Base-by-base conservation (phyloP, 2,113 vertebrate species). In the Australoheros scitulus region DNA sequence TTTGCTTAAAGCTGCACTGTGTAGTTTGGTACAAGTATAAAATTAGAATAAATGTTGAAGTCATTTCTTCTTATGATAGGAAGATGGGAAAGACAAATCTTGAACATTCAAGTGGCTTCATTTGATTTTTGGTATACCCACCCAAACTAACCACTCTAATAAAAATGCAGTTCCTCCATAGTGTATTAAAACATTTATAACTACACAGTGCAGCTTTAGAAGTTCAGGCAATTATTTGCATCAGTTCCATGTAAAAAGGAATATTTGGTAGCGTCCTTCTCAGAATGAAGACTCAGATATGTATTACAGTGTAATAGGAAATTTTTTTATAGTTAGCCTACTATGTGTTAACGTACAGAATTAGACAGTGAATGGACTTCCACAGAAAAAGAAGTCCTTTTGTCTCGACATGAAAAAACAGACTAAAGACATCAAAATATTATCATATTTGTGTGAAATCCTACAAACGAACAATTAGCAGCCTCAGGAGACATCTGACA, bases 401-500 rank as follows among this genome's bases (percentile, higher is more conserved):
- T 15, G 41, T 76, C 34, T 34, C 5, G 36, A 89, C 87, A 20
- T 38, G 22, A 41, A 29, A 58, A 61, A 65, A 24, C 10, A 10
- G 14, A 82, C 34, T 52, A 79, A 92, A 90, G 77, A 81, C 89
- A 81, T 85, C 79, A 70, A 77, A 84, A 86, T 61, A 82, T 82
- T 85, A 50, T 60, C 29, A 57, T 84, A 80, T 63, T 58, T 94
- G 89, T 93, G 93, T 91, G 82, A 92, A 74, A 89, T 89, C 87
- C 81, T 89, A 87, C 85, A 87, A 86, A 84, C 29, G 2, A 90
- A 90, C 87, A 79, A 81, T 89, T 94, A 95, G 94, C 94, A 95
- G 94, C 94, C 92, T 89, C 80, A 83, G 88, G 89, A 91, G 87
- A 91, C 82, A 56, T 91, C 63, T 43, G 89, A 94, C 91, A 57